These are phyloP conservation scores for Andrena bucephala DNA, from an alignment of 2,888 invertebrate species.

Conservation along the genomic window DNA sequence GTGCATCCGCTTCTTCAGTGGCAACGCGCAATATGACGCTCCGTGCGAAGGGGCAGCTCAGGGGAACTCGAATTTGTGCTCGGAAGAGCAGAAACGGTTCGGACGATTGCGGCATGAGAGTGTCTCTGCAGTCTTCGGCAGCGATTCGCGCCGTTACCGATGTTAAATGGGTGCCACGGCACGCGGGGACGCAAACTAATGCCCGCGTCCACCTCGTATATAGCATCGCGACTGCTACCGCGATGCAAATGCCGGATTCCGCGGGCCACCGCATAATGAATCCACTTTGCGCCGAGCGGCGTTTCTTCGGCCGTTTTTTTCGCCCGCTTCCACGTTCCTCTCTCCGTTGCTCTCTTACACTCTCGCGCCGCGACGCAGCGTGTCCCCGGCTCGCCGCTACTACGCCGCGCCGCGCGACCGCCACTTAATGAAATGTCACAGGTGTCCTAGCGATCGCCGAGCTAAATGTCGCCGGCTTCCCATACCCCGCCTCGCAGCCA, in stretches of 20 bases:
- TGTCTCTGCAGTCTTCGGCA: conserved; percentile 5
- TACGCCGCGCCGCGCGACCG: conserved; percentile 65
- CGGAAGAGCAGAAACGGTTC: conserved; percentile 13
- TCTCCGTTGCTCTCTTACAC: conserved; percentile 6
- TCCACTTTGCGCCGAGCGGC: conserved; percentile 79
- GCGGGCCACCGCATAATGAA: conserved; percentile 80
- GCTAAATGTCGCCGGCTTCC: conserved; percentile 83
- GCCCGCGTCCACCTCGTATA: conserved; percentile 75
- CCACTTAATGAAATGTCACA: conserved; percentile 84
- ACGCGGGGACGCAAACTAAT: conserved; percentile 83
- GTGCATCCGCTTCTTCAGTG: too few species aligned
- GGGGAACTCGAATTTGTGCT: conserved; percentile 38
- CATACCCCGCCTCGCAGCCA: conserved; percentile 74
- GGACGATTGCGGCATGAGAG: background rate
- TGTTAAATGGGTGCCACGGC: conserved; percentile 83
- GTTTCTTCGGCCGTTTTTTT: conserved; percentile 49
- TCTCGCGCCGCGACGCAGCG: conserved; percentile 5
- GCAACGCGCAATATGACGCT: too few species aligned
- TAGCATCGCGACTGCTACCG: conserved; percentile 77
- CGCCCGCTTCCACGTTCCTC: conserved; percentile 35
- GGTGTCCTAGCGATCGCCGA: conserved; percentile 83
- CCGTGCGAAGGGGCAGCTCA: background rate
- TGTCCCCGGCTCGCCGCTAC: conserved; percentile 19
- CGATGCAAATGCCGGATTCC: conserved; percentile 81
- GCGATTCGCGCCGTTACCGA: conserved; percentile 80